Percentiles rank a stretch among this genome's conserved stretches.
phyloP scores from a whole-genome alignment of 2,113 vertebrate species.

The Periophthalmodon schlosseri region DNA sequence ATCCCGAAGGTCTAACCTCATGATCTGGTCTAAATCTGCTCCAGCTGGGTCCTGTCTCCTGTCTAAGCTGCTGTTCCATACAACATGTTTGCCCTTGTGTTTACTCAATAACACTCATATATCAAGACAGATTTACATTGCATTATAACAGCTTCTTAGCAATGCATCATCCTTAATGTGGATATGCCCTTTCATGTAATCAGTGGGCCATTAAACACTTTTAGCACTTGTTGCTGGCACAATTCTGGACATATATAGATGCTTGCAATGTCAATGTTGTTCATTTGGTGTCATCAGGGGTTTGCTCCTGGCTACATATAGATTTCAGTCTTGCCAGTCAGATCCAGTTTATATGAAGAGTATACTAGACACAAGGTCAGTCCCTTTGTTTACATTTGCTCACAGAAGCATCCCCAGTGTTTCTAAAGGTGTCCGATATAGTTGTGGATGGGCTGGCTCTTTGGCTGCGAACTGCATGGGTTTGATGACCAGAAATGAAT shows the following conservation, averaged over 20 bases:
- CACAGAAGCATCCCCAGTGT: slow-evolving; percentile 25
- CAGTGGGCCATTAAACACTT: slow-evolving; percentile 40
- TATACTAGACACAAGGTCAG: slow-evolving; percentile 5
- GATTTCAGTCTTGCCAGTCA: slow-evolving; percentile 6
- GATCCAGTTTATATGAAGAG: slow-evolving; percentile 13
- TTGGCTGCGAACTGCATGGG: slow-evolving; percentile 62
- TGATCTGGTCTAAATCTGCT: slow-evolving; percentile 63
- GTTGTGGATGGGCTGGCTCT: slow-evolving; percentile 44
- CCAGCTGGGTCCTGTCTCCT: slow-evolving; percentile 19
- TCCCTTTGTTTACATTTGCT: slow-evolving; percentile 55
- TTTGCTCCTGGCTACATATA: slow-evolving; percentile 31
- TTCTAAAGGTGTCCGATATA: slow-evolving; percentile 62
- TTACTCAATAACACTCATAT: not conserved
- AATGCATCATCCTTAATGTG: not conserved
- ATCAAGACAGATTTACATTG: not conserved
- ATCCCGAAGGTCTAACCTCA: slow-evolving; percentile 64
- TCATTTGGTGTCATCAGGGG: slow-evolving; percentile 18
- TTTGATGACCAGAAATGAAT: slow-evolving; percentile 68
- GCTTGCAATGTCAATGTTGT: slow-evolving; percentile 7
- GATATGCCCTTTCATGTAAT: slow-evolving; percentile 21
- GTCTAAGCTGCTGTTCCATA: slow-evolving; percentile 30
- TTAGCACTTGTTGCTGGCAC: slow-evolving; percentile 35
- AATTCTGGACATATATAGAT: slow-evolving; percentile 25
- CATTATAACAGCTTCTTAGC: not conserved
- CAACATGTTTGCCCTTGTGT: slow-evolving; percentile 35